These are phyloP conservation scores for Pseudolycoriella hygida DNA, from an alignment of 2,888 invertebrate species.

Conservation along the genomic window DNA sequence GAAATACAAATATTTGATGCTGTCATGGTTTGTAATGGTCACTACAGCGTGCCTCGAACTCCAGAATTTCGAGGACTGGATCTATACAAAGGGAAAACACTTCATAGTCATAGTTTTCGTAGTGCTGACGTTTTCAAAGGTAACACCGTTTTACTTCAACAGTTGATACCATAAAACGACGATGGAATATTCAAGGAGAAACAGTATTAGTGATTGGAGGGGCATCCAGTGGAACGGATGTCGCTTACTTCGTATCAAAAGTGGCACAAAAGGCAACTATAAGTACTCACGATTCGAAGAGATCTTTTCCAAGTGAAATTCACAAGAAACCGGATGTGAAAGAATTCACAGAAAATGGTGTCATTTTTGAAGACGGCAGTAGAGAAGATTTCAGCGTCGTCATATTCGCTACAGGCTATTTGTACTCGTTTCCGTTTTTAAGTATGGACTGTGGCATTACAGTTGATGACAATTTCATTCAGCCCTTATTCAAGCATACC, in stretches of 20 bases:
- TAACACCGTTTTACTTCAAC: no score
- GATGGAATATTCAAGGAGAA: background rate
- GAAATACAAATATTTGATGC: slow-evolving; percentile 33
- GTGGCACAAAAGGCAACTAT: slow-evolving; percentile 10
- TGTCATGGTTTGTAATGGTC: slow-evolving; percentile 47
- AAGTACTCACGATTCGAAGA: slow-evolving; percentile 30
- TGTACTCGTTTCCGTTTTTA: slow-evolving; percentile 61
- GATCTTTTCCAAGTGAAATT: background rate
- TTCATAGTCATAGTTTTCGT: slow-evolving; percentile 50
- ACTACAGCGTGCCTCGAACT: slow-evolving; percentile 39
- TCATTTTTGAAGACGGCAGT: slow-evolving; percentile 31
- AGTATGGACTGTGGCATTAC: slow-evolving; percentile 45
- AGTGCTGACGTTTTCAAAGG: slow-evolving; percentile 34
- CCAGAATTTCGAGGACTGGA: slow-evolving; percentile 39
- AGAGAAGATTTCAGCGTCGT: slow-evolving; percentile 32
- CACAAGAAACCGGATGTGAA: slow-evolving; percentile 15
- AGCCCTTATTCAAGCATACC: slow-evolving; percentile 70
- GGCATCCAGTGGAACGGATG: slow-evolving; percentile 44
- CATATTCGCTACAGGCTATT: slow-evolving; percentile 49
- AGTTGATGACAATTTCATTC: slow-evolving; percentile 62
- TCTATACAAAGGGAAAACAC: slow-evolving; percentile 23
- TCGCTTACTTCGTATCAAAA: slow-evolving; percentile 28
- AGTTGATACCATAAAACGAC: no score
- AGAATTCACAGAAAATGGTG: slow-evolving; percentile 19
- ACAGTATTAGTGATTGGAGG: slow-evolving; percentile 46